Conservation (phyloP, 2,113 vertebrate species). For the Sardina pilchardus region DNA sequence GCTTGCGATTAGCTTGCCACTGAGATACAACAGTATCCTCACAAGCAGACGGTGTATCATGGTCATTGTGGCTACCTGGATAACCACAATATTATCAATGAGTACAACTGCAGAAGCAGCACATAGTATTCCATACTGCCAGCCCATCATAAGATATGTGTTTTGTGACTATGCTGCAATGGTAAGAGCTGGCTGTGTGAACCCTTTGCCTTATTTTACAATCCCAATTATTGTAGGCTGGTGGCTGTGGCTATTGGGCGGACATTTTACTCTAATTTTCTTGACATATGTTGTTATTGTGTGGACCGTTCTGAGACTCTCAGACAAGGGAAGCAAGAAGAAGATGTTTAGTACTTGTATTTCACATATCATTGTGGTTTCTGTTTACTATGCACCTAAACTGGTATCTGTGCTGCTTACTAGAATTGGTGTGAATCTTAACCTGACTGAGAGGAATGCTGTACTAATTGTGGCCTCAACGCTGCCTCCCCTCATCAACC, state of each 20-base stretch:
- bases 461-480: slow-evolving; percentile 9
- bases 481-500: slow-evolving; percentile 35
- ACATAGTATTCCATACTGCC: slow-evolving; percentile 44
- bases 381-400: slow-evolving; percentile 3
- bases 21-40: slow-evolving; percentile 47
- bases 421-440: slow-evolving; percentile 18
- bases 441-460: slow-evolving; percentile 30
- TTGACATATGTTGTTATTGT: slow-evolving; percentile 36
- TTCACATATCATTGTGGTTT: slow-evolving; percentile 23
- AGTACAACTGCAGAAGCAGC: not conserved
- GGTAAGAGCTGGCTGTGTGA: slow-evolving; percentile 43
- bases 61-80: slow-evolving; percentile 31
- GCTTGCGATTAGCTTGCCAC: slow-evolving; percentile 45
- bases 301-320: slow-evolving; percentile 38
- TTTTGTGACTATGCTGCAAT: slow-evolving; percentile 44
- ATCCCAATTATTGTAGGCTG: not conserved
- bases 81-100: not conserved
- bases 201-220: slow-evolving; percentile 40
- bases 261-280: slow-evolving; percentile 32
- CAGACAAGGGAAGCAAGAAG: slow-evolving; percentile 10
- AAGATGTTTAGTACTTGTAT: slow-evolving; percentile 38
- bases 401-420: slow-evolving; percentile 14
- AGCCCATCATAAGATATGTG: slow-evolving; percentile 34
- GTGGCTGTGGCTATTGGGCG: not conserved
- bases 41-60: slow-evolving; percentile 28